Base-by-base conservation (phyloP, 2,797 vertebrate genomes). In the Peromyscus aztecus region DNA sequence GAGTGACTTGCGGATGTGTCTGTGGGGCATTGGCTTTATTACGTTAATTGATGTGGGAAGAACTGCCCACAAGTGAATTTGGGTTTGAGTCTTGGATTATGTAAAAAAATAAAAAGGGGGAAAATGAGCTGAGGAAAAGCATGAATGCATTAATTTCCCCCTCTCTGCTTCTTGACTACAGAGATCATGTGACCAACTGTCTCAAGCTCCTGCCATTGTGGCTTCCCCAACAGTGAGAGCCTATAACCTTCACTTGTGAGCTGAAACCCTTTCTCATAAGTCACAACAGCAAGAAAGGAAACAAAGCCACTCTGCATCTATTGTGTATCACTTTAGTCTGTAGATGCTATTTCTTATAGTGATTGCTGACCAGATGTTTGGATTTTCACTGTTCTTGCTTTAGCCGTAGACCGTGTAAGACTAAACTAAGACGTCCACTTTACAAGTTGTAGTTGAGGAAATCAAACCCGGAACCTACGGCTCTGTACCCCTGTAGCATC, bases 381-480 rank as follows among this genome's bases (percentile, higher is more conserved):
- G 95, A 85, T 57, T 88, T 84, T 96, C 46, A 40, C 29, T 73
- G 31, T 49, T 91, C 9, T 67, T 57, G 31, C 27, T 91, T 55
- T 73, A 75, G 40, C 16, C 16, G 1, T 29, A 29, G 76, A 52
- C 13, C 55, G 61, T 34, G 1, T 52, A 55, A 24, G 23, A 91
- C 17, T 91, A 14, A 34, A 52, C 40, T n/a, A 59, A 83, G 40
- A 27, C 49, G 65, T 67, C 92, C 52, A 67, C 61, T 93, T 90
- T 52, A 43, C 4, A 76, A 40, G 59, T 84, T 94, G 34, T 34
- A 88, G 63, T 90, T 91, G 17, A 59, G 17, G 73, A 63, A 43
- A 69, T 76, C 27, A 86, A 80, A 3, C 43, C 4, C 0, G 6
- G 14, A 34, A 31, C 69, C 43, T 67, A 76, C 29, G 23, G 11